Base-by-base conservation (phyloP, 1,140 invertebrate genomes). In the Venustaconcha ellipsiformis region DNA sequence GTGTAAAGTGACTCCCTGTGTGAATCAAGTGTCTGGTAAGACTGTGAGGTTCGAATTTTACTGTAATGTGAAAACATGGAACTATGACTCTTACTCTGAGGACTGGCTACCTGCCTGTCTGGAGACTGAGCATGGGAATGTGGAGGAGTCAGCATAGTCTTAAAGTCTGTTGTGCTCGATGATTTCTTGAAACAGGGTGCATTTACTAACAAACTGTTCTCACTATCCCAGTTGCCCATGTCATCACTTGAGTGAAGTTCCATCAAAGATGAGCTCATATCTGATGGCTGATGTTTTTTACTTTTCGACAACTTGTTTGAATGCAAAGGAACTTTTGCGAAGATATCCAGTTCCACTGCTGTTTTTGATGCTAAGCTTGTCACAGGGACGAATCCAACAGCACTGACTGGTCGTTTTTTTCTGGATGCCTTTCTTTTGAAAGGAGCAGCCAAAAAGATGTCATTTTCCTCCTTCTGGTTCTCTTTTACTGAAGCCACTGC, bases 191-290 rank as follows among this genome's bases (percentile, higher is more conserved):
- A 92, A 80, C 95, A 95, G 2, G 94, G 94, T 5, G 94, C 94
- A 84, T 93, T 88, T 0, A 94, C 93, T 88, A 95, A 95, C 0
- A 95, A 93, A 86, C 95, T 94, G 48, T 72, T 64, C 12, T 70
- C 78, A 26, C 20, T 59, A n/a, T 63, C 75, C 11, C 68, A 70
- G 57, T 48, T 77, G 37, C 72, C 74, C 67, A 69, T 76, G 57
- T 77, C 75, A 62, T 77, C 70, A 72, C 70, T 72, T 26, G 37
- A 48, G 37, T 48, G 37, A 48, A 48, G 37, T 48, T 48, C 37
- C 37, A 48, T 48, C 37, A 48, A 11, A 48, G 37, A 48, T 4
- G 37, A 48, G 37, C 37, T 48, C 37, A 48, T 48, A 11, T 48
- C 78, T 23, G 72, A 64, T 57, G 70, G 59, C 30, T 76, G 73